Evolutionary conservation across 2,113 vertebrate species (phyloP).

Genomic region (Apodemus sylvaticus): DNA sequence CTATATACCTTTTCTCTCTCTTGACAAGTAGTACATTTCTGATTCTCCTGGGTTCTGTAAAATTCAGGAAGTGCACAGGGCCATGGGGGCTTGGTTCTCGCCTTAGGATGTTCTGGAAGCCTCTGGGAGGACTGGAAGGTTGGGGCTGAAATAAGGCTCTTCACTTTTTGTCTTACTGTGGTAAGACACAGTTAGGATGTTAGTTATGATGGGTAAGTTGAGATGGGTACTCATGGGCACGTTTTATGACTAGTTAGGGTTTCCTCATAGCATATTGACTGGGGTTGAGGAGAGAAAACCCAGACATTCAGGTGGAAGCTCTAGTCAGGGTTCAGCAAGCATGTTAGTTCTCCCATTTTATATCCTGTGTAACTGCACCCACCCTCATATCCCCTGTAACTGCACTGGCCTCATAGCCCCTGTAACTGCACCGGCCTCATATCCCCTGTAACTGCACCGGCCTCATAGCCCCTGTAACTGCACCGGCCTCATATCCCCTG

Average conservation of each 20-base stretch:
- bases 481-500: not conserved
- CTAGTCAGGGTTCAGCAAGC: not conserved
- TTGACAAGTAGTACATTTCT: not conserved
- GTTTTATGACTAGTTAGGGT: not conserved
- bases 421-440: too few species aligned
- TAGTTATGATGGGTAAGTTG: not conserved
- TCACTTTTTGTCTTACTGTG: too few species aligned
- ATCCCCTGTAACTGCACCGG: too few species aligned
- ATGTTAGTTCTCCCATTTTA: not conserved
- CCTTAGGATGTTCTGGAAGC: not conserved
- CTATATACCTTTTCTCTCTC: not conserved
- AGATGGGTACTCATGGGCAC: rapidly evolving
- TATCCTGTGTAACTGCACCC: not conserved
- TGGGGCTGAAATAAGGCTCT: not conserved
- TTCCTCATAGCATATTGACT: not conserved
- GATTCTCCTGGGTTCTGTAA: not conserved
- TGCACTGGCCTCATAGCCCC: too few species aligned
- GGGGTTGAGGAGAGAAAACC: not conserved
- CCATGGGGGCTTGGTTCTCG: not conserved
- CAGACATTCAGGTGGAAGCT: too few species aligned
- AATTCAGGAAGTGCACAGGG: not conserved
- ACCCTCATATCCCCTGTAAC: not conserved
- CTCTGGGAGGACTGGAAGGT: not conserved
- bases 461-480: not conserved
- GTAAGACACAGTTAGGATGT: rapidly evolving